phyloP scores from a whole-genome alignment of 2,888 invertebrate species.

The Nomada goodeniana region DNA sequence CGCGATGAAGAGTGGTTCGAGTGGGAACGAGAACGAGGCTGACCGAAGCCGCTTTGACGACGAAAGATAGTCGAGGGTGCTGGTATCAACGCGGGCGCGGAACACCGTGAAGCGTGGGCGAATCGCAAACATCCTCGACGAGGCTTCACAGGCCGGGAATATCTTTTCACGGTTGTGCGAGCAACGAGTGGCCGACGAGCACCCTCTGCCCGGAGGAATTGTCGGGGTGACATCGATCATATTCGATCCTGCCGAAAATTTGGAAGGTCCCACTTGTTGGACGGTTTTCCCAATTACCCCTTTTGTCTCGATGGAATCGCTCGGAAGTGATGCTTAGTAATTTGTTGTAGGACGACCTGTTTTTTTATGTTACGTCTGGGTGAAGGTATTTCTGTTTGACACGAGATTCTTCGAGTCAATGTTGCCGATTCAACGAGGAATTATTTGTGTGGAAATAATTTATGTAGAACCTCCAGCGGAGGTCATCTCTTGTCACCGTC shows the following conservation, averaged over 20 bases:
- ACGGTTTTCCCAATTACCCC: neutral
- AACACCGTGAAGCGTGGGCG: slow-evolving; percentile 37
- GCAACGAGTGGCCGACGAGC: slow-evolving; percentile 4
- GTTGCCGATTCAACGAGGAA: no score
- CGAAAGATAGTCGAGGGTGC: slow-evolving; percentile 64
- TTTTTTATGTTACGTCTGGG: no score
- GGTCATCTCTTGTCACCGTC: slow-evolving; percentile 46
- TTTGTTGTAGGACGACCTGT: no score
- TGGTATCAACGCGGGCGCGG: slow-evolving; percentile 42
- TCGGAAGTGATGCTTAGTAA: neutral
- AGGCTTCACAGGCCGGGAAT: slow-evolving; percentile 6
- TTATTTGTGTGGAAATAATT: neutral
- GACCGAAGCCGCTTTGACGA: slow-evolving; percentile 68
- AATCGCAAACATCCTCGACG: slow-evolving; percentile 51
- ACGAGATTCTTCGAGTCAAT: no score
- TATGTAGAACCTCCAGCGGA: neutral
- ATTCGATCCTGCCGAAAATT: neutral
- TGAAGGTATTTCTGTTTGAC: no score
- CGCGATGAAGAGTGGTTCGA: slow-evolving; percentile 19
- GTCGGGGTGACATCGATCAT: neutral
- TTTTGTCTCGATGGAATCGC: neutral
- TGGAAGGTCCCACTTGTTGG: no score
- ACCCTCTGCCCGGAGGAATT: neutral
- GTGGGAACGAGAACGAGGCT: slow-evolving; percentile 39
- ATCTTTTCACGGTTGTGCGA: slow-evolving; percentile 23